Percentiles rank a stretch among this genome's conserved stretches.
phyloP scores from a whole-genome alignment of 2,113 vertebrate species.

The Onychostoma macrolepis region DNA sequence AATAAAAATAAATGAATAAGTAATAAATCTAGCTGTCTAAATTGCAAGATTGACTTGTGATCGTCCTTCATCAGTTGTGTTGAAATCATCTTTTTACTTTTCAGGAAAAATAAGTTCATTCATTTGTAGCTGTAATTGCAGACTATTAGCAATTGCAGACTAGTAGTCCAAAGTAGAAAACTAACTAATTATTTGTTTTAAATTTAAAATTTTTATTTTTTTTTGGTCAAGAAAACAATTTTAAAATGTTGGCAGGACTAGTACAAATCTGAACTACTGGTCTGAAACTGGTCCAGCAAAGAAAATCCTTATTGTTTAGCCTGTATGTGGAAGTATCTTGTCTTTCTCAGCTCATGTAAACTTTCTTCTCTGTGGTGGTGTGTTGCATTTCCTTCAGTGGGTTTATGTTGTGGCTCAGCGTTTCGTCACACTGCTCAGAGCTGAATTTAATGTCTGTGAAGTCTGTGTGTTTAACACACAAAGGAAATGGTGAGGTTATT shows the following conservation, averaged over 20 bases:
- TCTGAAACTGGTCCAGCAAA: neutral
- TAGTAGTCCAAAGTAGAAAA: neutral
- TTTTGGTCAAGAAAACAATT: neutral
- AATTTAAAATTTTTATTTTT: too few species aligned
- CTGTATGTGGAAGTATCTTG: neutral
- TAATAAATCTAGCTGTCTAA: too few species aligned
- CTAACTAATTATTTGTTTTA: neutral
- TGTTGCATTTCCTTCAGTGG: neutral
- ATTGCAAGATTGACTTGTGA: too few species aligned
- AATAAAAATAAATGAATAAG: too few species aligned
- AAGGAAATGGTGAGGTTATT: neutral
- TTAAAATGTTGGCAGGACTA: neutral
- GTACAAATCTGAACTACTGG: neutral
- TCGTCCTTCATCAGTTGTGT: too few species aligned
- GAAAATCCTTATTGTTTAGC: neutral
- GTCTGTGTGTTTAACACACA: neutral
- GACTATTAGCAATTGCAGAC: too few species aligned
- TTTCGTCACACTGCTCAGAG: neutral
- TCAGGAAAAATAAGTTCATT: too few species aligned
- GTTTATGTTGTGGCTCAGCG: conserved; percentile 21
- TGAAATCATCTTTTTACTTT: too few species aligned
- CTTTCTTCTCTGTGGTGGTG: neutral
- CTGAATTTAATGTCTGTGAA: conserved; percentile 18
- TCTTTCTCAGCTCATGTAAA: neutral
- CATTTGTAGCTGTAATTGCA: too few species aligned